These are phyloP conservation scores for Diadegma fenestrale DNA, from an alignment of 2,888 invertebrate species.

Conservation along the genomic window DNA sequence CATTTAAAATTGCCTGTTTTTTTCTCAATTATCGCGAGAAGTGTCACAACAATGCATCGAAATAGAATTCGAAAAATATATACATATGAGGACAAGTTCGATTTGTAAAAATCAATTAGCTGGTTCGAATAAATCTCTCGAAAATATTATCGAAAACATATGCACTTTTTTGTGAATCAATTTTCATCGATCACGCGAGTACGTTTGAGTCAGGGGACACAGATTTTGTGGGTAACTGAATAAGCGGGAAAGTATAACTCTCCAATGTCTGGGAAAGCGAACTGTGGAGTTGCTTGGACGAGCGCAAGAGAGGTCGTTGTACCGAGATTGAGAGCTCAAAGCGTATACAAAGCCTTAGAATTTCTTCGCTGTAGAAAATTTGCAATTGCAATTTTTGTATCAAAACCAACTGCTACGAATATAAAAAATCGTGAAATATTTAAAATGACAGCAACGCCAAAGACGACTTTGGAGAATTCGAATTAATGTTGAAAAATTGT, in stretches of 20 bases:
- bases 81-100: neutral
- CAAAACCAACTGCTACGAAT: neutral
- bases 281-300: constrained; percentile 29
- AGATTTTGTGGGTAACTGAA: constrained; percentile 61
- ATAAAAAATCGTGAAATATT: neutral
- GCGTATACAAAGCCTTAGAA: constrained; percentile 31
- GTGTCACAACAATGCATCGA: neutral
- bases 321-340: constrained; percentile 48
- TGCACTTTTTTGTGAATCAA: neutral
- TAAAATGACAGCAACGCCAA: neutral
- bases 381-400: neutral
- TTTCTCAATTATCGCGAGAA: neutral
- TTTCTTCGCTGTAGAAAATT: neutral
- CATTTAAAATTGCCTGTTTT: neutral
- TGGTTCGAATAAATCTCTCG: too few relatives aligned
- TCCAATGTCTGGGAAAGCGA: constrained; percentile 42
- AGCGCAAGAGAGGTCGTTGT: constrained; percentile 47
- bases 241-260: constrained; percentile 56
- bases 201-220: constrained; percentile 42
- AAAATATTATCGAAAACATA: neutral
- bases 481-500: neutral
- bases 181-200: constrained; percentile 22
- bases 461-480: neutral
- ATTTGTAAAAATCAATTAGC: too few relatives aligned
- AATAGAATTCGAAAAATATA: neutral